Evolutionary conservation across 2,888 invertebrate genomes (phyloP), one percentile per base, ranked within the genome.

Genomic region (Lasioglossum lativentre): DNA sequence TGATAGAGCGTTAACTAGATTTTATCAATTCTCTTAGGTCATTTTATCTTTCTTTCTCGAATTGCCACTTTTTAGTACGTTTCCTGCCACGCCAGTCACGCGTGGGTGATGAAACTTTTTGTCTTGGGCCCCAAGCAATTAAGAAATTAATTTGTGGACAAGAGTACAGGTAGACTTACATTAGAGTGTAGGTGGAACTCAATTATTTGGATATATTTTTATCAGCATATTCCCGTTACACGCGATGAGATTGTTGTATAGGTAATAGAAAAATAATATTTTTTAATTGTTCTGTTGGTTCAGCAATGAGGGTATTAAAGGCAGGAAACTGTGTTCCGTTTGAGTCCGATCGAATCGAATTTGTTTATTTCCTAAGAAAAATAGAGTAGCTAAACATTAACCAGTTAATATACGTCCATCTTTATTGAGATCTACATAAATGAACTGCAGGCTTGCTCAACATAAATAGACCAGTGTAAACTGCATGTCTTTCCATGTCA

Each of bases 301-400:
- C 10, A 56, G 56, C n/a, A 56, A 56, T 4, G 12, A n/a, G 10
- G 12, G 4, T 56, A n/a, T 56, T n/a, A n/a, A 10, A 4, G 12
- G 56, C n/a, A 56, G n/a, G 56, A n/a, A 56, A n/a, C n/a, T n/a
- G 56, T 56, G 10, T 56, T n/a, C 52, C 52, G 8, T 56, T 56
- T 10, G 10, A 10, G n/a, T n/a, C 3, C 56, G 56, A n/a, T 52
- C 23, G 19, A 52, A 52, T 56, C n/a, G 1, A n/a, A n/a, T 56
- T n/a, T 56, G n/a, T 56, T 56, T 56, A 56, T 56, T 56, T n/a
- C 56, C n/a, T 10, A n/a, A 56, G n/a, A 56, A 56, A n/a, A 56
- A n/a, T 56, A 56, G 56, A 56, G 56, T 12, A n/a, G n/a, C 1
- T 56, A n/a, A 56, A n/a, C 56, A n/a, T 56, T 56, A 10, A 12